phyloP scores from a whole-genome alignment of 2,888 invertebrate species.

The Morinoia aosen region DNA sequence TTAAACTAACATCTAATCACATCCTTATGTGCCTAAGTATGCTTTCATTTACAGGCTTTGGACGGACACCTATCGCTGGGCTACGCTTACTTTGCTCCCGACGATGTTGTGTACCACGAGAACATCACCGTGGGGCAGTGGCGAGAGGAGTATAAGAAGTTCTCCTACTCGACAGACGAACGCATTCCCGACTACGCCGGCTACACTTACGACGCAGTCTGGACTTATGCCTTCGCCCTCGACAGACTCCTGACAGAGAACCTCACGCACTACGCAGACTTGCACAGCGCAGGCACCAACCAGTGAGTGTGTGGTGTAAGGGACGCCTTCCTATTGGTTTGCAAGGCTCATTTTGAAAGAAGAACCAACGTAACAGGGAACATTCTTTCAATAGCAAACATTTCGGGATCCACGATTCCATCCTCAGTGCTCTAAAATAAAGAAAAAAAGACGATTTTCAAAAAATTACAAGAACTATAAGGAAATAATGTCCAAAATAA shows the following conservation, averaged over 20 bases:
- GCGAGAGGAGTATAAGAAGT: conserved; percentile 74
- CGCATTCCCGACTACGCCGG: conserved; percentile 69
- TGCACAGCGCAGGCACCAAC: conserved; percentile 75
- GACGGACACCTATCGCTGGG: conserved; percentile 82
- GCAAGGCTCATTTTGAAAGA: neutral
- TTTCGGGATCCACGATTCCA: no score
- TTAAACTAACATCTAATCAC: no score
- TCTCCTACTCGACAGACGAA: conserved; percentile 67
- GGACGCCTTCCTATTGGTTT: neutral
- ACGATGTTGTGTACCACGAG: conserved; percentile 78
- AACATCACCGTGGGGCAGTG: conserved; percentile 77
- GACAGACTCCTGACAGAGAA: conserved; percentile 78
- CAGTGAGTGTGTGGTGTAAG: conserved; percentile 71
- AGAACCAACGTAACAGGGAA: no score
- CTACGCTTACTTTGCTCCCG: conserved; percentile 79
- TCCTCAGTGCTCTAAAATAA: no score
- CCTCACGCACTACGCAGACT: conserved; percentile 75
- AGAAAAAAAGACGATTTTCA: no score
- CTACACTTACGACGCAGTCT: conserved; percentile 86
- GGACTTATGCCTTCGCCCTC: conserved; percentile 83
- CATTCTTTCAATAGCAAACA: no score
- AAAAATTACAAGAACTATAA: no score
- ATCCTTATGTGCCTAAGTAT: neutral
- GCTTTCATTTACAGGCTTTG: conserved; percentile 74
- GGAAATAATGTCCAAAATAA: no score